phyloP scores from a whole-genome alignment of 2,888 invertebrate species.

The Tinea semifulvella region DNA sequence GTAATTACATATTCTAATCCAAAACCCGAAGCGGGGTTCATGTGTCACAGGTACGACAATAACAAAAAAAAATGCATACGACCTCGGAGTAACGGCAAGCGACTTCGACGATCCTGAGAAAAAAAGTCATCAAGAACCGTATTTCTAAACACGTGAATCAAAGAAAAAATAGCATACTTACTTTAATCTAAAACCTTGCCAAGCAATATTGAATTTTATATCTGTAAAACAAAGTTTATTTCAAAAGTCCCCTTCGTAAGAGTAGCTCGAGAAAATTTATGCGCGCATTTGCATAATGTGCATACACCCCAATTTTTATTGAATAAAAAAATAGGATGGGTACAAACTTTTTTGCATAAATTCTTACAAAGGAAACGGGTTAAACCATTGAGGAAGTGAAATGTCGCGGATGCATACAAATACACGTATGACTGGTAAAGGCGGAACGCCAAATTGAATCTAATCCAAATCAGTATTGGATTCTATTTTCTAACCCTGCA shows the following conservation, averaged over 20 bases:
- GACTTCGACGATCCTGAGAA: constrained; percentile 47
- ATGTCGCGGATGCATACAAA: constrained; percentile 37
- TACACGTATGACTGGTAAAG: background rate
- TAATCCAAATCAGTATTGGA: background rate
- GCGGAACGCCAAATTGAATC: background rate
- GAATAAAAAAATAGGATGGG: constrained; percentile 69
- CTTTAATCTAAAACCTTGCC: constrained; percentile 37
- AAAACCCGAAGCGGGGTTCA: constrained; percentile 52
- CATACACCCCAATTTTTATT: constrained; percentile 66
- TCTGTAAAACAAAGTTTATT: constrained; percentile 22
- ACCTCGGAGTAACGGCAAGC: constrained; percentile 55
- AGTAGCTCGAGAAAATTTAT: constrained; percentile 56
- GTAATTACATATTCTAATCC: constrained; percentile 67
- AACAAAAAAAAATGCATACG: constrained; percentile 30
- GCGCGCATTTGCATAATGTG: constrained; percentile 68
- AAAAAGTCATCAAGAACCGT: constrained; percentile 51
- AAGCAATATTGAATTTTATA: constrained; percentile 29
- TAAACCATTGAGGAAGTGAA: constrained; percentile 62
- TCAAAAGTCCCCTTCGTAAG: constrained; percentile 24
- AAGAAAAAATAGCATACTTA: constrained; percentile 56
- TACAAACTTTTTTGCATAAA: constrained; percentile 67
- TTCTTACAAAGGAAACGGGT: constrained; percentile 66
- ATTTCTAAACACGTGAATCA: constrained; percentile 37
- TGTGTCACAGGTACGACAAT: constrained; percentile 55
- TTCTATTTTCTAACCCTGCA: background rate